These are phyloP conservation scores for Gymnocheta viridis DNA, from an alignment of 2,888 invertebrate species.

Conservation along the genomic window DNA sequence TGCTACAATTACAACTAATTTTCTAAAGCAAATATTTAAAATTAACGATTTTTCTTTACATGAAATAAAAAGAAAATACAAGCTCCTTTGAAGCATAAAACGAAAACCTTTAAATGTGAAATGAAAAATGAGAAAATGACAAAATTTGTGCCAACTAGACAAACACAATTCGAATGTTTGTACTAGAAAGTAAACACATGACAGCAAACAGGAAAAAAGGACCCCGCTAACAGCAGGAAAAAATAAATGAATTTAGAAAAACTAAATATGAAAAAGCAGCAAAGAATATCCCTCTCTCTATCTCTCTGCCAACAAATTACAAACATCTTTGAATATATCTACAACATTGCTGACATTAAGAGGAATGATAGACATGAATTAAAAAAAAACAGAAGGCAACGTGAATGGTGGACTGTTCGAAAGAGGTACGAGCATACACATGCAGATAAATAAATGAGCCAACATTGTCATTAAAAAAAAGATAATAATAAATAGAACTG, in stretches of 20 bases:
- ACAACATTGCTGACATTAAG: constrained; percentile 17
- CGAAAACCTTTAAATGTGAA: constrained; percentile 48
- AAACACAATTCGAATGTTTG: constrained; percentile 55
- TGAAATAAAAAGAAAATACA: background rate
- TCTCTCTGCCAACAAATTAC: constrained; percentile 22
- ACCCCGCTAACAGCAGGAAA: background rate
- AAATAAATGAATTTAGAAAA: constrained; percentile 19
- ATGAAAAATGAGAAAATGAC: constrained; percentile 3
- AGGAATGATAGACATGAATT: constrained; percentile 16
- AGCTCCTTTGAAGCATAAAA: constrained; percentile 27
- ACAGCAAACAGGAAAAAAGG: constrained; percentile 13
- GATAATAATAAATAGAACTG: background rate
- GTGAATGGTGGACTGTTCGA: constrained; percentile 5
- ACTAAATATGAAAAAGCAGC: background rate
- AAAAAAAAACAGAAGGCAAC: background rate
- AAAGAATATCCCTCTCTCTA: constrained; percentile 29
- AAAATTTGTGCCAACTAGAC: constrained; percentile 49
- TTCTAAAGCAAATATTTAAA: constrained; percentile 43
- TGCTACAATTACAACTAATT: constrained; percentile 26
- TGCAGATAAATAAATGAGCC: constrained; percentile 43
- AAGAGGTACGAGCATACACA: constrained; percentile 16
- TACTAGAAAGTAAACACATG: constrained; percentile 36
- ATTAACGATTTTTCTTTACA: constrained; percentile 2
- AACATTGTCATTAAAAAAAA: constrained; percentile 17
- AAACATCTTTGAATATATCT: constrained; percentile 49